Conservation (phyloP, 1,140 invertebrate species). For the Cecropterus lyciades region DNA sequence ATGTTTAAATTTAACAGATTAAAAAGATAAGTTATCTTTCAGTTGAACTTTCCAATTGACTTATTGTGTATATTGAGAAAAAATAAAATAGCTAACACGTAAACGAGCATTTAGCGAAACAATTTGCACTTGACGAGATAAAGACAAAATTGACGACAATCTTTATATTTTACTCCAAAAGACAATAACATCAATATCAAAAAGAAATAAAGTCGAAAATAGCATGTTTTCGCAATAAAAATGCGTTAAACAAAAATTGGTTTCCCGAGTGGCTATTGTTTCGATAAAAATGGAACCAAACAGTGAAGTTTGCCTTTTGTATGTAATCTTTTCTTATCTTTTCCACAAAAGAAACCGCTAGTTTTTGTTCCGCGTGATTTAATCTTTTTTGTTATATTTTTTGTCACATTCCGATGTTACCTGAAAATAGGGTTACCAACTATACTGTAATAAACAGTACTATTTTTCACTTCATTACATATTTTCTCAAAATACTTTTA, state of each 20-base stretch:
- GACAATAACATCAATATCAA: background rate
- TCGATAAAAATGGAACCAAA: conserved; percentile 67
- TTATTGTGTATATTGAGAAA: too few relatives aligned
- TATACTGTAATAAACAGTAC: too few relatives aligned
- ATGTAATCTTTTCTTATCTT: conserved; percentile 60
- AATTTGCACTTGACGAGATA: conserved; percentile 43
- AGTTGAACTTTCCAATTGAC: too few relatives aligned
- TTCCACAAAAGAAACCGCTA: conserved; percentile 67
- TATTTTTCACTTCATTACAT: too few relatives aligned
- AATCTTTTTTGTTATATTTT: conserved; percentile 23
- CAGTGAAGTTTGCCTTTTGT: conserved; percentile 65
- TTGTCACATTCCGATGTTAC: conserved; percentile 24
- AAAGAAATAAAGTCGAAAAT: conserved; percentile 18
- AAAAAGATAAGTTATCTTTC: too few relatives aligned
- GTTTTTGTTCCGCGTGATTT: conserved; percentile 51
- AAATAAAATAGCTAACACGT: background rate
- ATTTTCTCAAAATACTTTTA: too few relatives aligned
- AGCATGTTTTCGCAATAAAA: background rate
- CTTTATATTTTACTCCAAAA: background rate
- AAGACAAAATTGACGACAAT: conserved; percentile 17
- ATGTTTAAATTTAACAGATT: too few relatives aligned
- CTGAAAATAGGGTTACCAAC: too few relatives aligned
- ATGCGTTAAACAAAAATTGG: conserved; percentile 22
- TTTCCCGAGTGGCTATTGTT: conserved; percentile 44
- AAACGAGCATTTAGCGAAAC: conserved; percentile 50